Evolutionary conservation across 2,888 invertebrate genomes (phyloP).

Genomic region (Euzophera pinguis): DNA sequence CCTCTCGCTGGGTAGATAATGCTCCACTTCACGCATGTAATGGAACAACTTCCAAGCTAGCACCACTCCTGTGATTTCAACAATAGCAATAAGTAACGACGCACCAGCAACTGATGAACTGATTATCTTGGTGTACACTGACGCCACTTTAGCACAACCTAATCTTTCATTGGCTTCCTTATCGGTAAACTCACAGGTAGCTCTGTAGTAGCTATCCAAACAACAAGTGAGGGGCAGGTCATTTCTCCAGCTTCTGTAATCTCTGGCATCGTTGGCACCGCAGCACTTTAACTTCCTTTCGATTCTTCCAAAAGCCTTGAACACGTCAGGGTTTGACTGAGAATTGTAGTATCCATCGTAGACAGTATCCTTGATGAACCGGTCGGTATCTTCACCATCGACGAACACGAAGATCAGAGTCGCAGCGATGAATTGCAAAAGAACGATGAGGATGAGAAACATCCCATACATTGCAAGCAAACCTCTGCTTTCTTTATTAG

Average conservation of each 20-base stretch:
- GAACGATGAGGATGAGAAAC: constrained; percentile 57
- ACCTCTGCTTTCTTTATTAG: constrained; percentile 61
- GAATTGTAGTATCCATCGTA: constrained; percentile 74
- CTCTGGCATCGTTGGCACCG: constrained; percentile 70
- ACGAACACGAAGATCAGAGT: constrained; percentile 69
- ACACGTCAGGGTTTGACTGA: constrained; percentile 66
- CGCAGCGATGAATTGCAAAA: constrained; percentile 61
- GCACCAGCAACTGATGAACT: constrained; percentile 69
- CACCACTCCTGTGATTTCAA: constrained; percentile 60
- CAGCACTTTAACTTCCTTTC: constrained; percentile 69
- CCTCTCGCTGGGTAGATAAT: constrained; percentile 62
- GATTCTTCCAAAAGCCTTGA: constrained; percentile 62
- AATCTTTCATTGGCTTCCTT: constrained; percentile 72
- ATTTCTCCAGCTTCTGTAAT: constrained; percentile 70
- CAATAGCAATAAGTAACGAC: constrained; percentile 55
- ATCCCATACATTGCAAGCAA: constrained; percentile 61
- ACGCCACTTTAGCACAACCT: constrained; percentile 72
- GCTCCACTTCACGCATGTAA: constrained; percentile 65
- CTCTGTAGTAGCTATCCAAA: constrained; percentile 63
- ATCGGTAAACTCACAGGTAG: constrained; percentile 69
- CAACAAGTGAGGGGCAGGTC: constrained; percentile 69
- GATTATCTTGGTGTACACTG: constrained; percentile 73
- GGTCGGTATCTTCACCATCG: constrained; percentile 68
- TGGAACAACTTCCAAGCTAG: constrained; percentile 68
- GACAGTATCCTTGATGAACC: constrained; percentile 70